A percentile compares a stretch with the other conserved stretches of the same genome.
Conservation (phyloP, 2,797 vertebrate species). For the Cuculus canorus region DNA sequence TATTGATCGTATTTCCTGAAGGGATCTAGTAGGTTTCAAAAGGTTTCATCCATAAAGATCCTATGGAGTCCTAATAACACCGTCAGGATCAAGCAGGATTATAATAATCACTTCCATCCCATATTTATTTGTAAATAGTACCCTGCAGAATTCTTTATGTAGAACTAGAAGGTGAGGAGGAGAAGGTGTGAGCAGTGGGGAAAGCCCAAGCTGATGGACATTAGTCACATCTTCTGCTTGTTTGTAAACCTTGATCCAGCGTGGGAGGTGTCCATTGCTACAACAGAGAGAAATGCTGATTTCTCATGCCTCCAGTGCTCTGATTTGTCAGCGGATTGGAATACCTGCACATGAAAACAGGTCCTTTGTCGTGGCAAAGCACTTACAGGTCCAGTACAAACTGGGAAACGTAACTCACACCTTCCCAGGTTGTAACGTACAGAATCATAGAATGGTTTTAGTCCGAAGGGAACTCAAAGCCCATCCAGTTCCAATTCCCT, state of each 20-base stretch:
- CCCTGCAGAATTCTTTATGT: not conserved
- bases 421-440: accelerated
- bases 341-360: not conserved
- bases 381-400: not conserved
- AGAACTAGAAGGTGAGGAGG: not conserved
- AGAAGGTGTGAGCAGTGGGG: not conserved
- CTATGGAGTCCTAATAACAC: not conserved
- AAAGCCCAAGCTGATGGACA: not conserved
- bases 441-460: too few species aligned
- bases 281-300: not conserved
- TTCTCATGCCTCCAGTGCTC: not conserved
- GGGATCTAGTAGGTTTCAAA: not conserved
- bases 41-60: not conserved
- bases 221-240: not conserved
- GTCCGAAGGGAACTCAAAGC: too few species aligned
- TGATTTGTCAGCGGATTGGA: not conserved
- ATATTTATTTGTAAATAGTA: not conserved
- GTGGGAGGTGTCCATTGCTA: not conserved
- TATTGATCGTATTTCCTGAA: not conserved
- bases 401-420: accelerated
- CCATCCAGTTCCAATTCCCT: too few species aligned
- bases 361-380: not conserved
- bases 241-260: not conserved
- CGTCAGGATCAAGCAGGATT: not conserved
- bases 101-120: not conserved